Evolutionary conservation across 23 tunicate species (phyloP).

Genomic region (Trididemnum clinides): DNA sequence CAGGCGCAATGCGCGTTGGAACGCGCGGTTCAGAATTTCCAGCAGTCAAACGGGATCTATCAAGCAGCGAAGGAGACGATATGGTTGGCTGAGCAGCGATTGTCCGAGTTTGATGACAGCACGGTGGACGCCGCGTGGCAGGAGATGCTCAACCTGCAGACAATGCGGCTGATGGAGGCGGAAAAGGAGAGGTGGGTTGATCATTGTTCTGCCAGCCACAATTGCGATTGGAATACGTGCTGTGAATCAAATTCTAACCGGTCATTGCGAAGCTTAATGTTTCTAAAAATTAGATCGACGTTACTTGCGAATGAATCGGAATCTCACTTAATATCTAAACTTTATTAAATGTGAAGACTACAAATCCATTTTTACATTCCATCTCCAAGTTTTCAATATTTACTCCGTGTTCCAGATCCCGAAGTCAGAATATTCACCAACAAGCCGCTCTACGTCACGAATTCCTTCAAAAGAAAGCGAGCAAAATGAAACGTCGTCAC

Average conservation of each 20-base stretch:
- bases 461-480: slow-evolving; percentile 53
- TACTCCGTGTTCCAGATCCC: no score
- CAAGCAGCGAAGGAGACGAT: slow-evolving; percentile 96
- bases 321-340: no score
- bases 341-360: no score
- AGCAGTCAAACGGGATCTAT: slow-evolving; percentile 83
- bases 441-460: slow-evolving; percentile 69
- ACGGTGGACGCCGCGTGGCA: slow-evolving; percentile 92
- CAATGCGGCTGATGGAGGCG: slow-evolving; percentile 74
- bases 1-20: slow-evolving; percentile 80
- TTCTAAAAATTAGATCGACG: no score
- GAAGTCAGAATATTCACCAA: slow-evolving; percentile 70
- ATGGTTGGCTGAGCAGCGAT: slow-evolving; percentile 63
- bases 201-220: no score
- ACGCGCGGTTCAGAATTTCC: slow-evolving; percentile 81
- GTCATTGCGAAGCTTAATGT: no score
- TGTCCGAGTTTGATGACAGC: slow-evolving; percentile 48
- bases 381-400: no score
- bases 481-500: slow-evolving; percentile 50
- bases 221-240: no score
- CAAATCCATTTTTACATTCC: no score
- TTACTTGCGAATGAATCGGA: no score
- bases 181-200: slow-evolving; percentile 71
- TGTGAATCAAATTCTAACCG: no score
- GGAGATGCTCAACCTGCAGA: slow-evolving; percentile 79